Evolutionary conservation across 2,888 invertebrate species (phyloP).

Genomic region (Amphipoea oculea): DNA sequence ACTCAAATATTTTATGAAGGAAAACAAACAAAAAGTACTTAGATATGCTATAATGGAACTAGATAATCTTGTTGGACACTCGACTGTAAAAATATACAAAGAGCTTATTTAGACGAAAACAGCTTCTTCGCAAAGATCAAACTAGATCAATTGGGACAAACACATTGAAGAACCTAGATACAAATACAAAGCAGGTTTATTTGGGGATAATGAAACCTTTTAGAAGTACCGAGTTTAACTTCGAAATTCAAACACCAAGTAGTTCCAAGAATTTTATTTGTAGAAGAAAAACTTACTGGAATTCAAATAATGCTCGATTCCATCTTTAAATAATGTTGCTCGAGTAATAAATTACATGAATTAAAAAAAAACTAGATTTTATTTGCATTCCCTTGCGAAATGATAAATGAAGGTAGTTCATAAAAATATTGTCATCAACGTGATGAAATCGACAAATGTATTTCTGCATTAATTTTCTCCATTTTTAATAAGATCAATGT

Average conservation of each 20-base stretch:
- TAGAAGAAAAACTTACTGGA: neutral
- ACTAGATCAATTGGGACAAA: constrained; percentile 37
- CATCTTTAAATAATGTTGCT: constrained; percentile 11
- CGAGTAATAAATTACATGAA: constrained; percentile 26
- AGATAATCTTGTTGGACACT: constrained; percentile 31
- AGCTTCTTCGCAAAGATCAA: constrained; percentile 25
- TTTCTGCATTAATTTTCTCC: constrained; percentile 5
- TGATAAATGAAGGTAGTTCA: constrained; percentile 48
- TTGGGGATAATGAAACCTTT: constrained; percentile 31
- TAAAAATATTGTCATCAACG: constrained; percentile 53
- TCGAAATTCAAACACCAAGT: constrained; percentile 37
- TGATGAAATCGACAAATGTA: constrained; percentile 38
- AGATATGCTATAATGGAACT: constrained; percentile 17
- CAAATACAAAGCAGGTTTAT: constrained; percentile 42
- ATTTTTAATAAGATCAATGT: constrained; percentile 3
- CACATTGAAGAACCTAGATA: constrained; percentile 21
- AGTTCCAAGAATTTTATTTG: constrained; percentile 12
- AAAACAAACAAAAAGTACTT: constrained; percentile 20
- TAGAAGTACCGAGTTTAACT: constrained; percentile 24
- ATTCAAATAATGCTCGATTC: constrained; percentile 18
- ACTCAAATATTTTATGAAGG: constrained; percentile 2
- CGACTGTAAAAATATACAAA: constrained; percentile 14
- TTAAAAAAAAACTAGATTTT: constrained; percentile 5
- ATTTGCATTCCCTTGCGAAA: constrained; percentile 13
- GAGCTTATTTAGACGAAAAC: constrained; percentile 25